Evolutionary conservation across 2,797 vertebrate genomes (phyloP).

Genomic region (Sebastes matsubarae): DNA sequence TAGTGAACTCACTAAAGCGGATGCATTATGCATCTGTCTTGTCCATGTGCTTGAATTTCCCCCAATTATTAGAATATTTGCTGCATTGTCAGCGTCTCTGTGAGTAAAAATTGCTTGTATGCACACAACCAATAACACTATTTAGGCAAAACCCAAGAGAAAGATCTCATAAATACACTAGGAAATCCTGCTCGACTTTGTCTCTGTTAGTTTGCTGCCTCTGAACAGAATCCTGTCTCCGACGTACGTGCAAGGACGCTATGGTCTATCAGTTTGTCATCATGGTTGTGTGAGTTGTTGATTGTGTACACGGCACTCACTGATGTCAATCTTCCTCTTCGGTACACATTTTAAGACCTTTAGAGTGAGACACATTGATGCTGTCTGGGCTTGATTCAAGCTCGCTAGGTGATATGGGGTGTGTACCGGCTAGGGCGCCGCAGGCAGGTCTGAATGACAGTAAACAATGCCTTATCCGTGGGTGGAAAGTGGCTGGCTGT

Average conservation of each 20-base stretch:
- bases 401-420: conserved; percentile 20
- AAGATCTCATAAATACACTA: background rate
- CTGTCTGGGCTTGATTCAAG: conserved; percentile 21
- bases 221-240: background rate
- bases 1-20: background rate
- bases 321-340: conserved; percentile 28
- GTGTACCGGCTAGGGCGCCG: background rate
- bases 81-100: background rate
- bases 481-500: conserved; percentile 25
- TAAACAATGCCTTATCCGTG: conserved; percentile 47
- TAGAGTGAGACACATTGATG: conserved; percentile 29
- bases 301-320: background rate
- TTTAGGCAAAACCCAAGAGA: conserved; percentile 14
- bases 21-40: conserved; percentile 33
- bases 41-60: conserved; percentile 19
- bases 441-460: conserved; percentile 30
- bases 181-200: background rate
- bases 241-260: background rate
- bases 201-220: background rate
- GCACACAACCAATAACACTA: conserved; percentile 3
- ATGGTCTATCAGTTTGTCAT: background rate
- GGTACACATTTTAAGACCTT: conserved; percentile 1
- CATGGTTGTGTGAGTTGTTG: background rate
- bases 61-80: conserved; percentile 24
- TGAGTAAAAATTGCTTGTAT: background rate